These are phyloP conservation scores for Aphaenogaster ashmeadi DNA, from an alignment of 1,140 invertebrate species.

Conservation along the genomic window DNA sequence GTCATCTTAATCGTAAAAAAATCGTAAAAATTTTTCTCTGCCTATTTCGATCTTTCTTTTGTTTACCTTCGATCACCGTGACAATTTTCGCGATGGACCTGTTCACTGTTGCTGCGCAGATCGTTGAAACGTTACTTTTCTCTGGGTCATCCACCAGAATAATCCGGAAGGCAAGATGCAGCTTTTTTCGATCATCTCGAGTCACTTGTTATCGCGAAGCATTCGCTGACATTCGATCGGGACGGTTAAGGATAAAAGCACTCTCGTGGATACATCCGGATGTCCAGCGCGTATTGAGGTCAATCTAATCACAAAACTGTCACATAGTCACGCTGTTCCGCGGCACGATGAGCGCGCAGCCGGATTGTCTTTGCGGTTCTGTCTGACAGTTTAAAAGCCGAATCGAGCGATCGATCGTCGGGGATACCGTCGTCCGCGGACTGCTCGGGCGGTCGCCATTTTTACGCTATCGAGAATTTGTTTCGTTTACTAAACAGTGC, in stretches of 20 bases:
- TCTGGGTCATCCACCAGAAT: not conserved
- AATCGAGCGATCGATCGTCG: slow-evolving; percentile 28
- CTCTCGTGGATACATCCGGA: slow-evolving; percentile 61
- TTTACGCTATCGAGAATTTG: slow-evolving; percentile 20
- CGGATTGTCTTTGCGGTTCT: slow-evolving; percentile 55
- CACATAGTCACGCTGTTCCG: slow-evolving; percentile 73
- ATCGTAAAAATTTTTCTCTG: not conserved
- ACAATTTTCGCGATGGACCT: slow-evolving; percentile 30
- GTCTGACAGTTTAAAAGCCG: slow-evolving; percentile 37
- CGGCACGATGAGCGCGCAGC: slow-evolving; percentile 40
- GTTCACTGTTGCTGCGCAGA: slow-evolving; percentile 13
- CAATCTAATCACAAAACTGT: slow-evolving; percentile 78
- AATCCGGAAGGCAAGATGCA: not conserved
- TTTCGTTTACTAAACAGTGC: not conserved
- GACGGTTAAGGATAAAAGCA: slow-evolving; percentile 54
- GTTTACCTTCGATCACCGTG: slow-evolving; percentile 42
- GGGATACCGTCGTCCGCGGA: not conserved
- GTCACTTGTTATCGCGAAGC: slow-evolving; percentile 1
- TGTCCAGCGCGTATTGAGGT: slow-evolving; percentile 74
- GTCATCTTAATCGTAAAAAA: not conserved
- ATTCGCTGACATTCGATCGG: slow-evolving; percentile 42
- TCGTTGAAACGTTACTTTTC: slow-evolving; percentile 16
- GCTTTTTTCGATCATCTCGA: not conserved
- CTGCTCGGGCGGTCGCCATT: slow-evolving; percentile 13
- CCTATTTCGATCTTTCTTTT: not conserved